A percentile compares a stretch with the other conserved stretches of the same genome.
phyloP scores from a whole-genome alignment of 2,113 vertebrate species.

The Burhinus oedicnemus region DNA sequence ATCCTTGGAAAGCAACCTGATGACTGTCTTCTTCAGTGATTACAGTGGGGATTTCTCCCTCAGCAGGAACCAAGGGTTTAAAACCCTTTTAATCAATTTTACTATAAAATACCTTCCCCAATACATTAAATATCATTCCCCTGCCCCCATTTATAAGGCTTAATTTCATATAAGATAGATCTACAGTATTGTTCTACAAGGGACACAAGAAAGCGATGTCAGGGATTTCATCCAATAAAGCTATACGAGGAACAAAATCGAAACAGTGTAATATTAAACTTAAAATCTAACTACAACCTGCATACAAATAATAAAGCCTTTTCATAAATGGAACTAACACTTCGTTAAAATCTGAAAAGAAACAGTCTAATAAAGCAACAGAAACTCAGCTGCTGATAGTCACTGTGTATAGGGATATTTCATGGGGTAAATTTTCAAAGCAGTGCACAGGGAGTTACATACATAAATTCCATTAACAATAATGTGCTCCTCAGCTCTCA shows the following conservation, averaged over 20 bases:
- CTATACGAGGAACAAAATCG: neutral
- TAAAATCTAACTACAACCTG: constrained; percentile 32
- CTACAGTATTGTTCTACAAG: neutral
- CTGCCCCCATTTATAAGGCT: neutral
- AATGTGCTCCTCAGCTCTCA: constrained; percentile 52
- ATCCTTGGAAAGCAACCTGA: constrained; percentile 44
- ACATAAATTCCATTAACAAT: constrained; percentile 67
- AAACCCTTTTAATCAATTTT: constrained; percentile 51
- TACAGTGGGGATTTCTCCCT: constrained; percentile 41
- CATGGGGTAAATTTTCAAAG: constrained; percentile 61
- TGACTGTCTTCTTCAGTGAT: constrained; percentile 24
- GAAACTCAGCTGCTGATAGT: constrained; percentile 7
- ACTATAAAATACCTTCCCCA: constrained; percentile 11
- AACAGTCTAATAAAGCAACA: constrained; percentile 49
- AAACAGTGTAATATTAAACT: neutral
- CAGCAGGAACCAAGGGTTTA: constrained; percentile 26
- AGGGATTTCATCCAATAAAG: neutral
- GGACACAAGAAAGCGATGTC: neutral
- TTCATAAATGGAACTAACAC: constrained; percentile 13
- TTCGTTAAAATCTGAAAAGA: constrained; percentile 53
- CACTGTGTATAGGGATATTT: constrained; percentile 33
- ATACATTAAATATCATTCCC: constrained; percentile 31
- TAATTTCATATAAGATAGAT: neutral
- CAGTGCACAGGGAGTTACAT: constrained; percentile 20
- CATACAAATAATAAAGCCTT: constrained; percentile 8